Evolutionary conservation across 2,888 invertebrate genomes (phyloP), one percentile per base, ranked within the genome.

Genomic region (Lamellibrachia satsuma): DNA sequence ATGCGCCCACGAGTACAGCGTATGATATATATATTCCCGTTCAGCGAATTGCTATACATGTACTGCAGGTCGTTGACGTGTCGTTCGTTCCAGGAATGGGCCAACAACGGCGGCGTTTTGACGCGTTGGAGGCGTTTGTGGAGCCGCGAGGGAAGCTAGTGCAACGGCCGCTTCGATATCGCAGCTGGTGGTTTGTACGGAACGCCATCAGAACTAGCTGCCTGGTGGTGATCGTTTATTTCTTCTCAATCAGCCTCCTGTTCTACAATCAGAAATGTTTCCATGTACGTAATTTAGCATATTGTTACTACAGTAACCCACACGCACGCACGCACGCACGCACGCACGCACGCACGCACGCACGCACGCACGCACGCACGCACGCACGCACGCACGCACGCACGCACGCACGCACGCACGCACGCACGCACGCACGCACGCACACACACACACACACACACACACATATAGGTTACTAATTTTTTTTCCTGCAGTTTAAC

Each of bases 241-340:
- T 75, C 75, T 75, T 75, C 75, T 75, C 75, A 75, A 75, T 75
- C 75, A 75, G 22, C 75, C 75, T 75, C 22, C 15, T 75, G 75
- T 75, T 75, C 75, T 75, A 75, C 75, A 75, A 75, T 22, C 75
- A 75, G 75, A 75, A 75, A 75, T 75, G 75, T 22, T 75, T 75
- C 75, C 75, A 75, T 22, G 75, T 75, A 75, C 11, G 75, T 75
- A n/a, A 15, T 15, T 22, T 15, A 55, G 8, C 8, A 55, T 55
- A 7, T 55, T 55, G 55, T 75, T 75, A 75, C 75, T 75, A 22
- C 3, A 55, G 55, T 9, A 55, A 55, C 55, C 0, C 39, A 39
- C 39, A 39, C 39, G 1, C 39, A 39, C 39, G 1, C 39, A 39
- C 39, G 1, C 39, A 39, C 39, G 1, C 39, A 39, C 39, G 1